phyloP scores from a whole-genome alignment of 2,797 vertebrate genomes.

The Enteromius mattozi region DNA sequence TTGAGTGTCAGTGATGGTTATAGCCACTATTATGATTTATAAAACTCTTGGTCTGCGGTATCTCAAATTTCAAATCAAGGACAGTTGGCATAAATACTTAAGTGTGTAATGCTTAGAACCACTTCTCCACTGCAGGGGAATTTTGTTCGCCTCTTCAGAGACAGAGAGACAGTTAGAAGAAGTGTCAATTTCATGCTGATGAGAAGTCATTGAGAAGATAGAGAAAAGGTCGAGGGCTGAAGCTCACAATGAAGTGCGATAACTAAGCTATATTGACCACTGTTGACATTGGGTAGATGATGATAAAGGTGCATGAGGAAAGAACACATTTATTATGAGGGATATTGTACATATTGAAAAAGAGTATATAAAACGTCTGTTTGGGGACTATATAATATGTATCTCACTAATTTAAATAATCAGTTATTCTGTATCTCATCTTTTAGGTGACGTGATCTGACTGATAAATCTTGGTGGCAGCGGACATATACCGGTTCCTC shows the following conservation, averaged over 20 bases:
- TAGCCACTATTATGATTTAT: not conserved
- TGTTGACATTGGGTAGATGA: not conserved
- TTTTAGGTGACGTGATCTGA: not conserved
- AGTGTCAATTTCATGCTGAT: conserved; percentile 13
- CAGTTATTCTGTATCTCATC: not conserved
- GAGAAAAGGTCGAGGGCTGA: not conserved
- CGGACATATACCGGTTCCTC: not conserved
- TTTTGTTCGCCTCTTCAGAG: not conserved
- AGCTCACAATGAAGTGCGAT: not conserved
- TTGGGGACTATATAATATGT: not conserved
- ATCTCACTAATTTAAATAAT: not conserved
- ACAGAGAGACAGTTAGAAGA: not conserved
- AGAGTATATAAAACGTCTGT: not conserved
- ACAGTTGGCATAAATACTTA: not conserved
- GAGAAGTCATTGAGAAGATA: conserved; percentile 1
- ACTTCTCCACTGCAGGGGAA: not conserved
- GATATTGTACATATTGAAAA: not conserved
- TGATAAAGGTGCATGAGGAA: not conserved
- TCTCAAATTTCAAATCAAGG: not conserved
- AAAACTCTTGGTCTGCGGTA: not conserved
- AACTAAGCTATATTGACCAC: conserved; percentile 2
- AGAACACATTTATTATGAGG: not conserved
- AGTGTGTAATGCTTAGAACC: not conserved
- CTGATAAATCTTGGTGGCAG: not conserved
- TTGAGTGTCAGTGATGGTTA: not conserved